These are phyloP conservation scores for Aradus depressus DNA, from an alignment of 2,888 invertebrate species.

Conservation along the genomic window DNA sequence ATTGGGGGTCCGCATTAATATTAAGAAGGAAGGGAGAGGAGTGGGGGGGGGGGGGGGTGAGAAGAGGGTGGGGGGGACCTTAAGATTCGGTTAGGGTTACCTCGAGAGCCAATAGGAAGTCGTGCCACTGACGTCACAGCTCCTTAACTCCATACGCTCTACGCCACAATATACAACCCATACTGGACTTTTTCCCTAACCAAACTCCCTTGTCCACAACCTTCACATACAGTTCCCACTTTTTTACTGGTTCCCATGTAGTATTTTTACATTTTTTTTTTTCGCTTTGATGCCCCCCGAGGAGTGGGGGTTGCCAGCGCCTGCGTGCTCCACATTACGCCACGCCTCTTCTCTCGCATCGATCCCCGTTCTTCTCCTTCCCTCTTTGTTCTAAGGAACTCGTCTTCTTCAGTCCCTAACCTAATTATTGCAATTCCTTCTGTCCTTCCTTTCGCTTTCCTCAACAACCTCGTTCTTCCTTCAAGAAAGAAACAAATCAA, in stretches of 20 bases:
- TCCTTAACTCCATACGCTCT: too few relatives aligned
- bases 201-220: too few relatives aligned
- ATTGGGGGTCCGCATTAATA: constrained; percentile 9
- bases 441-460: too few relatives aligned
- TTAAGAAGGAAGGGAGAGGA: constrained; percentile 9
- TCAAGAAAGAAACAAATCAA: too few relatives aligned
- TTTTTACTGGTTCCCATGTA: constrained; percentile 5
- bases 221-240: too few relatives aligned
- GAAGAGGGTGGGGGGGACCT: constrained; percentile 6
- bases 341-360: not conserved
- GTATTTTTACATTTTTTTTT: constrained; percentile 7
- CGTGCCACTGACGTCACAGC: constrained; percentile 14
- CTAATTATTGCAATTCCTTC: too few relatives aligned
- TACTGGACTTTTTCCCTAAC: too few relatives aligned
- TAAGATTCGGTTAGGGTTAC: constrained; percentile 15
- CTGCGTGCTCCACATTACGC: not conserved
- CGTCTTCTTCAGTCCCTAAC: too few relatives aligned
- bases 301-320: constrained; percentile 1
- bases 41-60: not conserved
- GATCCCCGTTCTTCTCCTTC: too few relatives aligned
- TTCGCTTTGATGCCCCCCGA: constrained; percentile 1
- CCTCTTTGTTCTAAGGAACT: too few relatives aligned
- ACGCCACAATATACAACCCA: too few relatives aligned
- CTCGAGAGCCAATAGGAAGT: constrained; percentile 17
- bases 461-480: too few relatives aligned